Evolutionary conservation across 2,113 vertebrate species (phyloP), one percentile per base, ranked within the genome.

Genomic region (Gadus chalcogrammus): DNA sequence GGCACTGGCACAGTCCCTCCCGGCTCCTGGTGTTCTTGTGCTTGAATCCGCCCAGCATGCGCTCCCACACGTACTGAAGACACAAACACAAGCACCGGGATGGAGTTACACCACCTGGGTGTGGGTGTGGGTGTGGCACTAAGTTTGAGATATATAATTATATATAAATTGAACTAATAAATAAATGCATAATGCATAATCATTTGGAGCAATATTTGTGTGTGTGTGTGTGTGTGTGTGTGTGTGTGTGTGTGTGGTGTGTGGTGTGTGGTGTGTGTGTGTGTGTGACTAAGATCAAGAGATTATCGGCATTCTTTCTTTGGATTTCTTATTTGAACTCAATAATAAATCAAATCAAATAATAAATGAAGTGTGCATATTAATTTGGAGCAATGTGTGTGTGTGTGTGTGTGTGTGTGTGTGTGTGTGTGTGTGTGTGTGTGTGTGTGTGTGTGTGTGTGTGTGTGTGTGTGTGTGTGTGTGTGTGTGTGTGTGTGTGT

Each of bases 21-120:
- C 97, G 93, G 5, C 94, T 97, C 70, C 96, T 87, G 89, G 92
- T 96, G 90, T 99, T 99, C 91, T 99, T 99, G 79, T 99, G 97
- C 88, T 98, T 98, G 92, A 99, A 99, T 76, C 97, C 97, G 84
- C 93, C 94, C 9, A 95, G 91, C 93, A 99, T 95, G 65, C 95
- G 93, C 83, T 99, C 97, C 97, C 97, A 99, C 5, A 99, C 95
- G 0, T 94, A 98, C 97, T 99, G 84, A 56, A 17, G 6, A 24
- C 9, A 56, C n/a, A 60, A 7, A 0, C 64, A 62, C 61, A 5
- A 4, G 27, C 22, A 28, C 61, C 2, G 9, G 12, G 22, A 27
- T 12, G 20, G 20, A 15, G 61, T 48, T 13, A 27, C 22, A 62
- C n/a, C 24, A 24, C 24, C 24, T 62, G 42, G 8, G 12, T 48